These are phyloP conservation scores for Xestobium rufovillosum DNA, from an alignment of 2,888 invertebrate species.

Conservation along the genomic window DNA sequence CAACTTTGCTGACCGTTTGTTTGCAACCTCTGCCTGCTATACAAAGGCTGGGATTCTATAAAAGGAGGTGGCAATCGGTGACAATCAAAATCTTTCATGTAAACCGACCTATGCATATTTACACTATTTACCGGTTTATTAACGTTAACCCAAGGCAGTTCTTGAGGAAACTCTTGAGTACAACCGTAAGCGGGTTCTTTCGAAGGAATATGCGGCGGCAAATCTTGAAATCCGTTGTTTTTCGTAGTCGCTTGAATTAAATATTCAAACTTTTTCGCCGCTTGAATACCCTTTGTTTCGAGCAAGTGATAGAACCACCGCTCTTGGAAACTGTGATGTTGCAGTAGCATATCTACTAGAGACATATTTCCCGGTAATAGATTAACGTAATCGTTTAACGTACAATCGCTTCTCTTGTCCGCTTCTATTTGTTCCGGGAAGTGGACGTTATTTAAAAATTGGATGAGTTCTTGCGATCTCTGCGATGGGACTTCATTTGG, in stretches of 20 bases:
- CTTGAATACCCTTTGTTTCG: conserved; percentile 49
- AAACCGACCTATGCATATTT: no score
- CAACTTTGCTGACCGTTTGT: conserved; percentile 4
- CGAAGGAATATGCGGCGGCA: conserved; percentile 25
- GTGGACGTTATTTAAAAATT: conserved; percentile 53
- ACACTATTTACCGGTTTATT: conserved; percentile 39
- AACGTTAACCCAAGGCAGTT: conserved; percentile 37
- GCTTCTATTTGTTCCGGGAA: no score
- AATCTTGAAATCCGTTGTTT: conserved; percentile 26
- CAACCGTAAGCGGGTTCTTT: no score
- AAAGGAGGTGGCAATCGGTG: conserved; percentile 9
- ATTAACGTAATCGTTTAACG: conserved; percentile 37
- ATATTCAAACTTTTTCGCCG: conserved; percentile 49
- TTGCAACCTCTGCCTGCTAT: conserved; percentile 40
- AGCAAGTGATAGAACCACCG: conserved; percentile 50
- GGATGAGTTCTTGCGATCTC: conserved; percentile 49
- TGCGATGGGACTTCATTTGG: no score
- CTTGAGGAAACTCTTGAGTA: conserved; percentile 36
- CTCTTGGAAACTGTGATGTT: conserved; percentile 39
- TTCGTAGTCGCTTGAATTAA: conserved; percentile 33
- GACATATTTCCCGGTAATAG: conserved; percentile 51
- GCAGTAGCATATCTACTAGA: conserved; percentile 50
- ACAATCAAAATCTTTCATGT: conserved; percentile 31
- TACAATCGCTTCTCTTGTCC: no score
- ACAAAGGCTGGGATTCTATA: conserved; percentile 44